These are phyloP conservation scores for Thereva nobilitata DNA, from an alignment of 2,888 invertebrate genomes.

Conservation along the genomic window DNA sequence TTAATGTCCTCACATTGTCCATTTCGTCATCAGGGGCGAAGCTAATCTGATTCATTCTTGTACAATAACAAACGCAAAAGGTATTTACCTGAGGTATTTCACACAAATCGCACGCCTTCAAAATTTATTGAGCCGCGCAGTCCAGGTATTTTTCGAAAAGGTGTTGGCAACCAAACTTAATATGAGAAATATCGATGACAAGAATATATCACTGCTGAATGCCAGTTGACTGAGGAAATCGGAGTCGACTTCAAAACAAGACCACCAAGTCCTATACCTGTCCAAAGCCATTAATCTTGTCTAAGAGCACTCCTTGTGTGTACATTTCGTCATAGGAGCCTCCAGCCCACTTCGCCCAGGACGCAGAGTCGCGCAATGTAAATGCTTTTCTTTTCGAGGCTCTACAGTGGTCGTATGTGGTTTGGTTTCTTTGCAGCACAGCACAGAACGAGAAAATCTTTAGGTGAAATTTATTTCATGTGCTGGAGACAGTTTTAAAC, in stretches of 20 bases:
- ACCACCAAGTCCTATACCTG: conserved; percentile 12
- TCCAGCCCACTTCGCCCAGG: neutral
- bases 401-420: conserved; percentile 2
- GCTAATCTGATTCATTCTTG: no score
- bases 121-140: no score
- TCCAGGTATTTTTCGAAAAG: no score
- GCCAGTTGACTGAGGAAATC: conserved; percentile 29
- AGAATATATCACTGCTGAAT: conserved; percentile 28
- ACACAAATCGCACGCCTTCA: no score
- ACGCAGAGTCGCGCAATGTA: neutral
- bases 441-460: conserved; percentile 29
- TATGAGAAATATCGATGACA: conserved; percentile 13
- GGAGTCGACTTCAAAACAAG: conserved; percentile 31
- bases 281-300: conserved; percentile 27
- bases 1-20: no score
- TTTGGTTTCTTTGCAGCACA: neutral
- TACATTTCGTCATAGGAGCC: conserved; percentile 19
- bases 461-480: conserved; percentile 36
- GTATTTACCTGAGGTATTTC: no score
- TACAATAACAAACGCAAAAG: no score
- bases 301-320: conserved; percentile 19
- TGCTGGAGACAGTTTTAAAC: conserved; percentile 35
- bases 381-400: neutral
- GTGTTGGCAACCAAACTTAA: no score
- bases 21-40: no score